phyloP scores from a whole-genome alignment of 2,888 invertebrate species.

The Bhutanitis thaidina region DNA sequence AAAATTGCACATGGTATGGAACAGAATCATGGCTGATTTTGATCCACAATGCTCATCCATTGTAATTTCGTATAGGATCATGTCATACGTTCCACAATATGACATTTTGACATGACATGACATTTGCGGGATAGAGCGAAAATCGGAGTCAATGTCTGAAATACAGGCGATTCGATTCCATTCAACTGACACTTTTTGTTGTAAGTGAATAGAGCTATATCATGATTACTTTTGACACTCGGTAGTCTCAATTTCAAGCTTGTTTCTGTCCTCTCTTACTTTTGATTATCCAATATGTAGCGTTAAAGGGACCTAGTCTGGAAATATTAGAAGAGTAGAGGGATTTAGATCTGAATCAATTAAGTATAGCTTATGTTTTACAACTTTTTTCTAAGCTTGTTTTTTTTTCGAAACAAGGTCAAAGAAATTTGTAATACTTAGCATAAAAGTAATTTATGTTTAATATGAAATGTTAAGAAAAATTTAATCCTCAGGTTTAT shows the following conservation, averaged over 20 bases:
- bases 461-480: too few species aligned
- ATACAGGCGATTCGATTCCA: constrained; percentile 48
- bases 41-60: not conserved
- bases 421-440: too few species aligned
- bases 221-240: constrained; percentile 1
- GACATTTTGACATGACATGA: constrained; percentile 56
- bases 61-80: constrained; percentile 27
- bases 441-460: too few species aligned
- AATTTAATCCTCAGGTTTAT: too few species aligned
- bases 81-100: constrained; percentile 33
- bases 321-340: too few species aligned
- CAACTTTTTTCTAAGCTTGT: too few species aligned
- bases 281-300: too few species aligned
- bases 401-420: too few species aligned
- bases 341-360: too few species aligned
- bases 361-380: too few species aligned
- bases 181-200: constrained; percentile 26
- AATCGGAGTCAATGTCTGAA: constrained; percentile 48
- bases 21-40: not conserved
- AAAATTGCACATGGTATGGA: not conserved
- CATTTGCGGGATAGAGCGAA: constrained; percentile 39
- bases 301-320: too few species aligned
- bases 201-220: constrained; percentile 5
- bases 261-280: too few species aligned
- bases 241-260: not conserved